Conservation (phyloP, 1,140 invertebrate genomes). For the Brachionus calyciflorus region DNA sequence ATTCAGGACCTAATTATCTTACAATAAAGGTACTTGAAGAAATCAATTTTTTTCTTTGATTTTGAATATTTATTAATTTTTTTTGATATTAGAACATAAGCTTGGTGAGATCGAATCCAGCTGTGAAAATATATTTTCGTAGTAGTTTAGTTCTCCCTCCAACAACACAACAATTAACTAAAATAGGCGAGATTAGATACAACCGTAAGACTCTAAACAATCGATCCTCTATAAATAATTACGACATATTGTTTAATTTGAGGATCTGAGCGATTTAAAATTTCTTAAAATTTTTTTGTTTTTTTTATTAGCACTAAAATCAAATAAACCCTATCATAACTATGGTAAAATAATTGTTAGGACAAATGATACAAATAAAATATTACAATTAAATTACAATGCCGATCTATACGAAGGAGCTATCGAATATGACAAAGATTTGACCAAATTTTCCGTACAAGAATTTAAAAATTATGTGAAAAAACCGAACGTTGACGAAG, state of each 20-base stretch:
- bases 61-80: neutral
- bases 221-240: too few species aligned
- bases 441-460: neutral
- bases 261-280: too few species aligned
- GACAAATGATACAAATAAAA: constrained; percentile 33
- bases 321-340: neutral
- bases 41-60: too few species aligned
- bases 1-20: neutral
- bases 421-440: neutral
- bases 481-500: neutral
- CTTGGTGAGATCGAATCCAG: neutral
- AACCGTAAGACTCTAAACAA: constrained; percentile 16
- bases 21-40: neutral
- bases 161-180: constrained; percentile 13
- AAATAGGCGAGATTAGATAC: constrained; percentile 31
- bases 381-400: neutral
- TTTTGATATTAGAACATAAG: neutral
- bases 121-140: constrained; percentile 10
- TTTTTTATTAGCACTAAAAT: neutral
- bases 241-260: too few species aligned
- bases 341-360: constrained; percentile 15
- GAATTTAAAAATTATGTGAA: neutral
- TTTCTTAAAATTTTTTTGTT: neutral
- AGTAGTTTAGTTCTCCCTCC: neutral
- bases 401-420: constrained; percentile 5